A percentile compares a stretch with the other conserved stretches of the same genome.
Conservation (phyloP, 2,797 vertebrate genomes). For the Macropus fuliginosus region DNA sequence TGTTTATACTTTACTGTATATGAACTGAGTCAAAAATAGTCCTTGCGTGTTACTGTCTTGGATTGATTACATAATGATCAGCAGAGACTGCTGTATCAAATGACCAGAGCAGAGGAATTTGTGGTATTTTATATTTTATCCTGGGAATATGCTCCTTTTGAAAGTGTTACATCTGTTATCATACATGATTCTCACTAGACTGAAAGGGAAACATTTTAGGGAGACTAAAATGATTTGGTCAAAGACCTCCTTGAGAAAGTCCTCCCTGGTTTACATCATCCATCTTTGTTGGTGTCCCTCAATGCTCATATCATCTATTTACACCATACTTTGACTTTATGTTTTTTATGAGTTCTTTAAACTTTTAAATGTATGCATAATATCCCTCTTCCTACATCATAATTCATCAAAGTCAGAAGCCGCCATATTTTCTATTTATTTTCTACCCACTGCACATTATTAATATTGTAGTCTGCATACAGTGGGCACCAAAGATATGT, state of each 20-base stretch:
- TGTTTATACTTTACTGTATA: constrained; percentile 66
- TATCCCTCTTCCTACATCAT: not conserved
- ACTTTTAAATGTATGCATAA: not conserved
- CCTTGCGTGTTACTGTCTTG: constrained; percentile 51
- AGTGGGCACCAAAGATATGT: not conserved
- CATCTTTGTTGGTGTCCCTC: not conserved
- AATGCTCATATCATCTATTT: not conserved
- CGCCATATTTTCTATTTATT: not conserved
- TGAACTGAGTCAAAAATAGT: constrained; percentile 74
- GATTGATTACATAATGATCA: constrained; percentile 59
- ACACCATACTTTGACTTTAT: not conserved
- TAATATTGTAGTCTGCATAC: not conserved
- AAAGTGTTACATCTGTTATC: constrained; percentile 31
- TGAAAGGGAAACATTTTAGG: not conserved
- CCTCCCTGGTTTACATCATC: not conserved
- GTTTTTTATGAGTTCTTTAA: not conserved
- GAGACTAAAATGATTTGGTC: not conserved
- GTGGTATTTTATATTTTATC: constrained; percentile 64
- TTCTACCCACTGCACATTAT: not conserved
- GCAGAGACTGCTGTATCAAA: constrained; percentile 46
- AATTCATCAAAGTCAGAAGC: not conserved
- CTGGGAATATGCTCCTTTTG: constrained; percentile 53
- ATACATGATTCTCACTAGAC: not conserved
- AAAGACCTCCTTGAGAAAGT: not conserved
- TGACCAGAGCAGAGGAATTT: constrained; percentile 6